Evolutionary conservation across 2,797 vertebrate genomes (phyloP), one percentile per base, ranked within the genome.

Genomic region (Craterocephalus amniculus): DNA sequence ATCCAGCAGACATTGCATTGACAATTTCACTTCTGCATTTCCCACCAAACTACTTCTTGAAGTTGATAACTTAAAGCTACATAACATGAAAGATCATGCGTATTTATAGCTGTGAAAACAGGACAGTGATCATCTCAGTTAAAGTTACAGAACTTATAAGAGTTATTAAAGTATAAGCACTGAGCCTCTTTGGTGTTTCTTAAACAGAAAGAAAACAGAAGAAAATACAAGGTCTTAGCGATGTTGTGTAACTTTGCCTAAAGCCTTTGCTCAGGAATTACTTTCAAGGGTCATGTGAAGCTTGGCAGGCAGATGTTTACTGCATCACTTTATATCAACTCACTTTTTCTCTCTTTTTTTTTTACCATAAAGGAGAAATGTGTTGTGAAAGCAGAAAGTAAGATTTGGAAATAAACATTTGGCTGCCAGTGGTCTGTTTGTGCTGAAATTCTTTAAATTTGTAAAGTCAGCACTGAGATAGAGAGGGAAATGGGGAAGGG

Each of bases 11-110:
- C 84, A 57, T 24, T 63, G 38, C 54, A 22, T 56, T 48, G 16
- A 34, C 84, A 84, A 7, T 85, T 87, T 87, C 88, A 85, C 80
- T 90, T 91, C 89, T 88, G 65, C 78, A 63, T 59, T 29, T 11
- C 7, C 22, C 8, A 9, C 6, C 36, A n/a, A 52, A 49, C 16
- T 8, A 2, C 78, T 1, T 6, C 6, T 56, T n/a, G 35, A 56
- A 67, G 67, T 57, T 60, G 55, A 67, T 18, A 40, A 5, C 68
- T 7, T 51, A 14, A 49, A 51, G 9, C 22, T 27, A 18, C 5
- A 10, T 61, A 35, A 69, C 31, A 16, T 9, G 27, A 18, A 20
- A 48, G 24, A 8, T 4, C 1, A 9, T 35, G 14, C 5, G 0
- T 16, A 9, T n/a, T 38, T 48, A 1, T 9, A 38, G 8, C 7